phyloP scores from a whole-genome alignment of 2,113 vertebrate species.

The Xenopus laevis region DNA sequence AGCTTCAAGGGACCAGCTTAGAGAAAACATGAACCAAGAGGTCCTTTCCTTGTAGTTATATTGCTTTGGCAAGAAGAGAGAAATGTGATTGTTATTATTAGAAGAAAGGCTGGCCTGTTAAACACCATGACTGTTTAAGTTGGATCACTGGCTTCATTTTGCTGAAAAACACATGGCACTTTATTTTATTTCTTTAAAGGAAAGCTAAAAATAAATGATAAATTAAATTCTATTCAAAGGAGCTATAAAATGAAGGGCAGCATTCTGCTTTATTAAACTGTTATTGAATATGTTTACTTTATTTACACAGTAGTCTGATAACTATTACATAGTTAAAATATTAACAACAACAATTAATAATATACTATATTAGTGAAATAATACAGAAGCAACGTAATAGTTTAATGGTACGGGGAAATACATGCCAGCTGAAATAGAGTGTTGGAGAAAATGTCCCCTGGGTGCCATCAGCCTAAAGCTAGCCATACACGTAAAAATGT shows the following conservation, averaged over 20 bases:
- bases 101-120: constrained; percentile 49
- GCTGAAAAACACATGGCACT: constrained; percentile 62
- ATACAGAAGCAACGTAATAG: too few relatives aligned
- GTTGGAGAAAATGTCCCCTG: too few relatives aligned
- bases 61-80: constrained; percentile 51
- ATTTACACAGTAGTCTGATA: too few relatives aligned
- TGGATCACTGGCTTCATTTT: constrained; percentile 59
- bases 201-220: constrained; percentile 49
- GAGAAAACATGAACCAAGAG: constrained; percentile 50
- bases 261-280: too few relatives aligned
- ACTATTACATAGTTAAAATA: too few relatives aligned
- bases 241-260: constrained; percentile 49
- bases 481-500: too few relatives aligned
- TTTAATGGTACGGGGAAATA: too few relatives aligned
- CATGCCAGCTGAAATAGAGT: too few relatives aligned
- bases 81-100: constrained; percentile 53
- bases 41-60: constrained; percentile 14
- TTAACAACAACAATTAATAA: too few relatives aligned
- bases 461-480: too few relatives aligned
- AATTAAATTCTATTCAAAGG: constrained; percentile 16
- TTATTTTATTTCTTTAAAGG: constrained; percentile 49
- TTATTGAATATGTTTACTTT: too few relatives aligned
- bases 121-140: constrained; percentile 62
- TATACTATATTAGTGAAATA: too few relatives aligned
- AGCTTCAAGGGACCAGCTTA: constrained; percentile 48